Base-by-base conservation (phyloP, 2,797 vertebrate species). In the Scyliorhinus canicula region DNA sequence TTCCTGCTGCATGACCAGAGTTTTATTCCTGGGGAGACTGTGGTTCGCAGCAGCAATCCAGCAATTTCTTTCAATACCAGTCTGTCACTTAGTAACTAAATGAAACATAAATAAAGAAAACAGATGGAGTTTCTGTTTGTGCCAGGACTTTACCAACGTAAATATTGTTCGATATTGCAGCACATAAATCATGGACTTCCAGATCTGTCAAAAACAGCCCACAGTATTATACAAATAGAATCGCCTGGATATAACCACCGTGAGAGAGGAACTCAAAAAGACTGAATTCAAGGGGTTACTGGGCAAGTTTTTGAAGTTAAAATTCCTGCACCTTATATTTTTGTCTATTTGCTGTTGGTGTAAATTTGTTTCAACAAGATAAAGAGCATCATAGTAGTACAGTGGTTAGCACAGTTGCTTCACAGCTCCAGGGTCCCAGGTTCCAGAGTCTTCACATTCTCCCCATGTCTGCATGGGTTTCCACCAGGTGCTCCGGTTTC, bases 41-140 rank as follows among this genome's bases (percentile, higher is more conserved):
- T 47, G 74, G n/a, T 47, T 47, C 7, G 7, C 1, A 82, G 7
- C 7, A 47, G 44, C 44, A 9, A 47, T 47, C 40, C 44, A 47
- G 40, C 44, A 21, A 47, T 82, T 44, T 82, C 79, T 82, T 82
- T 82, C 44, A 82, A 47, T 82, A 21, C 44, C 9, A 26, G 8
- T 47, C 79, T 21, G 97, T 97, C 95, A 96, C 96, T 96, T 93
- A 96, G 96, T 96, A 95, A 96, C 96, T 95, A 95, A 95, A 55
- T 86, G 88, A 96, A 96, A 95, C 96, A 96, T 88, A 96, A 93
- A 69, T 0, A 95, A 94, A 63, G 82, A 84, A 95, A 95, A 44
- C 8, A 74, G 85, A 93, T 26, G 44, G 14, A 14, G 40, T 47
- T 47, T 44, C 47, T 6, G 21, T 47, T 82, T 47, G 79, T 26